Base-by-base conservation (phyloP, 2,888 invertebrate species). In the Orchestes rusci region DNA sequence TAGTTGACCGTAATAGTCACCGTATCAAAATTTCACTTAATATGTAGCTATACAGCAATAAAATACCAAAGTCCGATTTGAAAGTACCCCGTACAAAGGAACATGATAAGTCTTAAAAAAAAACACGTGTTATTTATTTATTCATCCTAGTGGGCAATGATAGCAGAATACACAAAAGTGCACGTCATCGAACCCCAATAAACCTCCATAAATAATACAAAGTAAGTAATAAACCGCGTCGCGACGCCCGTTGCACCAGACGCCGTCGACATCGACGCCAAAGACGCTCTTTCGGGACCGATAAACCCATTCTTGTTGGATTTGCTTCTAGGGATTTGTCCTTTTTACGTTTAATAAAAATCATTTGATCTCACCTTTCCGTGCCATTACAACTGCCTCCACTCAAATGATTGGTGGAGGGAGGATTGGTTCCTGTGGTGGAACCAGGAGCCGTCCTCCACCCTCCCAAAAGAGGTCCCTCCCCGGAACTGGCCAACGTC, bases 401-500 rank as follows among this genome's bases (percentile, higher is more conserved):
- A 56, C 74, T 75, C 62, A 78, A 72, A 62, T 79, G 78, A 67
- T 77, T 79, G 56, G 73, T 73, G 55, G 75, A 75, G 41, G 69
- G 71, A 53, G 75, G 72, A 59, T 73, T 73, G 29, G 70, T 68
- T 47, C 73, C 74, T 50, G 74, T 71, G 17, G 74, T 73, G 39
- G 73, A 74, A 27, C 73, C 73, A 35, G 73, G 70, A 16, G 65
- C 65, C 49, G 70, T 73, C 45, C 68, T 75, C 81, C 82, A 82
- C 34, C 79, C 78, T 57, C 77, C 79, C 59, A 83, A 70, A 57
- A 86, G 73, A 41, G 85, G 83, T 56, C 83, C 83, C 66, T 85
- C 84, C 51, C 83, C 82, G 59, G 82, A 79, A 62, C 82, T 80
- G 33, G 82, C 79, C 61, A 83, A 73, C 33, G 70, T 73, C 59